Evolutionary conservation across 2,797 vertebrate genomes (phyloP), one percentile per base, ranked within the genome.

Genomic region (Acridotheres tristis): DNA sequence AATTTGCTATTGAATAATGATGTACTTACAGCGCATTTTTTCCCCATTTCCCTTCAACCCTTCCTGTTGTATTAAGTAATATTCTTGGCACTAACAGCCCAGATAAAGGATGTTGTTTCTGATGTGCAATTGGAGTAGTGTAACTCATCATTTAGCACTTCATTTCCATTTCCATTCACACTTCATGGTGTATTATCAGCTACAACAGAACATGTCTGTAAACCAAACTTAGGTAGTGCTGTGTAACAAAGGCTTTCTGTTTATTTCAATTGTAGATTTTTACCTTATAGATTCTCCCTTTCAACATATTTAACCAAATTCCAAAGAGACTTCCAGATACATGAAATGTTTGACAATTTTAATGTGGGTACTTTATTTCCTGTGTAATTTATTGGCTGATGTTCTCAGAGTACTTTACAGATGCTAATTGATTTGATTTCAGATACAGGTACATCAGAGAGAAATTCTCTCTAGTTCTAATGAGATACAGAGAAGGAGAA

Each of bases 31-130:
- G 16, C 85, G 65, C 72, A 88, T 89, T 95, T 92, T 96, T 94
- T 25, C 69, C 48, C 71, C 88, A 55, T 90, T 96, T 96, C 94
- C 93, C 83, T 90, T 91, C 94, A 94, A 27, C 79, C 22, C 47
- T 95, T 97, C 96, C 95, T 93, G 85, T 93, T 93, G 83, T 85
- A 96, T 94, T 89, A 94, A 96, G 88, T 88, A 96, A 95, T 93
- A 93, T 79, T 95, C 61, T 94, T 97, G 96, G 96, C 94, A 93
- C 59, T 91, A 90, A 57, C 36, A 92, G 38, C 51, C 63, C 84
- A 89, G 96, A 97, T 96, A 97, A 97, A 97, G 95, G 96, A 96
- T 95, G 74, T 93, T 96, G 53, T 89, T 97, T 95, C 95, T 97
- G 72, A 90, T 95, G 78, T 88, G 88, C 88, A 96, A 92, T 89